Evolutionary conservation across 2,797 vertebrate genomes (phyloP), one percentile per base, ranked within the genome.

Genomic region (Tarsius wallacei): DNA sequence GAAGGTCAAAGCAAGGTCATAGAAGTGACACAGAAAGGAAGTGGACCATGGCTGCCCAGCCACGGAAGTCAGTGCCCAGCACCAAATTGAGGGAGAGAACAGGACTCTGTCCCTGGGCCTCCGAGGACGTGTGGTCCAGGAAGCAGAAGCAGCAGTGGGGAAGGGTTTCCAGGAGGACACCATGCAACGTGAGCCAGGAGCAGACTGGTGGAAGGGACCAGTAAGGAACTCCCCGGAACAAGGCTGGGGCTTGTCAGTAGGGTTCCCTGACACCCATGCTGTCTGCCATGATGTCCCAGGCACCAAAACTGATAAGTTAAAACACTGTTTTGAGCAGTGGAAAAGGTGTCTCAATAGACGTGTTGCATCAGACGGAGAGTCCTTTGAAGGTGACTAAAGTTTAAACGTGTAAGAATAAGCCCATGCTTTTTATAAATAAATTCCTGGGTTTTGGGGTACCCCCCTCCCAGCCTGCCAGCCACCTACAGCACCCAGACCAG

Each of bases 401-500:
- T 42, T 42, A 42, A 42, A 42, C 42, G 42, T 42, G 42, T 42
- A 42, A 42, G 42, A 42, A 42, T 42, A 42, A 4, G 42, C 7
- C 42, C 42, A 42, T 42, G 7, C 5, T 42, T 42, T 42, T 42
- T 42, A 42, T 42, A 42, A 42, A 42, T 42, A 42, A 42, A 42
- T 42, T 42, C 42, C 42, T 6, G n/a, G 57, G 15, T 8, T 0
- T 28, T 4, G 28, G 15, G 42, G 28, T 42, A 14, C 6, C 12
- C 21, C 24, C 36, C 8, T 1, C 16, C 0, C 0, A 3, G 51
- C 68, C 78, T n/a, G 9, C 19, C 11, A 28, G 36, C 66, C 17
- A 28, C 33, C 59, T n/a, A 28, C 9, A 0, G 7, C 0, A 0
- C 33, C 16, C 49, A 80, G 19, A 42, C 70, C 42, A n/a, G n/a